Conservation (phyloP, 2,888 invertebrate genomes). For the Caenorhabditis macrosperma region DNA sequence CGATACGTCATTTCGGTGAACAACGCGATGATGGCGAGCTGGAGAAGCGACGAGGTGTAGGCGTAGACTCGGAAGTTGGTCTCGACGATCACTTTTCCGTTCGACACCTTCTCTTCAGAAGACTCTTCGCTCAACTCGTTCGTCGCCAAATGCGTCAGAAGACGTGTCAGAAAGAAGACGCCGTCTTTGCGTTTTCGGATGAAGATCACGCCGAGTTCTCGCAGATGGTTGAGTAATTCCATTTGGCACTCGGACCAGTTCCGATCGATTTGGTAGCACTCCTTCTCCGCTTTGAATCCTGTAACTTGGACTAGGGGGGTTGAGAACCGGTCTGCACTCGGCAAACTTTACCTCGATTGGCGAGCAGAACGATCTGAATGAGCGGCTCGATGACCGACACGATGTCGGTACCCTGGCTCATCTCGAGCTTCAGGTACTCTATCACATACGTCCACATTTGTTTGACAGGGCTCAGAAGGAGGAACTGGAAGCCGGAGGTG, state of each 20-base stretch:
- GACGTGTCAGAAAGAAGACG: conserved; percentile 75
- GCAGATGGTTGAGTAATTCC: conserved; percentile 92
- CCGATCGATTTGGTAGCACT: conserved; percentile 61
- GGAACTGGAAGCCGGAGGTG: conserved; percentile 93
- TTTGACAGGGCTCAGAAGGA: conserved; percentile 92
- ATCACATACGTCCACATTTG: conserved; percentile 98
- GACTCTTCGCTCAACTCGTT: conserved; percentile 51
- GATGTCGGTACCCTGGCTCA: conserved; percentile 51
- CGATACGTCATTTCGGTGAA: conserved; percentile 93
- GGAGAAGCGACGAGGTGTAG: conserved; percentile 89
- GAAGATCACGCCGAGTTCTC: conserved; percentile 97
- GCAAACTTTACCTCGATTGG: conserved; percentile 50
- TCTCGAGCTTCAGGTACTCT: conserved; percentile 68
- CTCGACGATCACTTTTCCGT: conserved; percentile 93
- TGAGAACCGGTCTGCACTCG: not conserved
- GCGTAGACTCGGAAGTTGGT: conserved; percentile 97
- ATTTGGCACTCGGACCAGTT: conserved; percentile 69
- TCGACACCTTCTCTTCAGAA: conserved; percentile 39
- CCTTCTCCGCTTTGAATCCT: conserved; percentile 61
- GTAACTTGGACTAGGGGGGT: conserved; percentile 22
- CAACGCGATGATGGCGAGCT: conserved; percentile 92
- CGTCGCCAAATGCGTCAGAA: conserved; percentile 68
- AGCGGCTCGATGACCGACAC: conserved; percentile 64
- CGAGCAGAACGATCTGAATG: conserved; percentile 64
- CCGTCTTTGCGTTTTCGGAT: conserved; percentile 78